Base-by-base conservation (phyloP, 1,140 invertebrate species). In the Drosophila nikananu region DNA sequence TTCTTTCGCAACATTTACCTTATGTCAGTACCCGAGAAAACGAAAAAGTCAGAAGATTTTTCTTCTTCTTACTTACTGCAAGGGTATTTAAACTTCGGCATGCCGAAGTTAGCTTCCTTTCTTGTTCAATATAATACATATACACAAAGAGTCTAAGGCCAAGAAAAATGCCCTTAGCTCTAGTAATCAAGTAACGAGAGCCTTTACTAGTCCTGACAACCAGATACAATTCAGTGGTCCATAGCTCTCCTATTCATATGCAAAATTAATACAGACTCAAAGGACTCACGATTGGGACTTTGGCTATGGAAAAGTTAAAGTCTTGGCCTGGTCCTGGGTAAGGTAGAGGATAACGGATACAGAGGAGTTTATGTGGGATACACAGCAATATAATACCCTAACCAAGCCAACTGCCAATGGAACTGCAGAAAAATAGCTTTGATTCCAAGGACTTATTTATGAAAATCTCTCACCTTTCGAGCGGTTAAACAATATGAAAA, bases 221-320 rank as follows among this genome's bases (percentile, higher is more conserved):
- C n/a, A 58, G 37, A 17, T 57, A 64, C 77, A 66, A 73, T 82
- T 59, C 60, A 81, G 59, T 72, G 64, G 59, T 59, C 71, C 80
- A 46, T 54, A 15, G 37, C 19, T 12, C 12, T 46, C 30, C 41
- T 65, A 86, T 81, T 86, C 82, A 81, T 79, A 79, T 86, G 82
- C 70, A 83, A 83, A 83, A 87, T 83, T 52, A 87, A 87, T 71
- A 41, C 64, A 12, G 32, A 68, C 41, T 61, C 17, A 6, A 3
- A 27, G 23, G 63, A 67, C 46, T 42, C 13, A 39, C 44, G 39
- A 41, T 51, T 49, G 42, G 32, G 35, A 66, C 54, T 60, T 58
- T 27, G 57, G 19, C 21, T 58, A 23, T 44, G 27, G 37, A 49
- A 67, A 25, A 70, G 52, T 58, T 72, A 27, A 35, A 32, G 35